Conservation (phyloP, 1,140 invertebrate species). For the Wiebesia pumilae region DNA sequence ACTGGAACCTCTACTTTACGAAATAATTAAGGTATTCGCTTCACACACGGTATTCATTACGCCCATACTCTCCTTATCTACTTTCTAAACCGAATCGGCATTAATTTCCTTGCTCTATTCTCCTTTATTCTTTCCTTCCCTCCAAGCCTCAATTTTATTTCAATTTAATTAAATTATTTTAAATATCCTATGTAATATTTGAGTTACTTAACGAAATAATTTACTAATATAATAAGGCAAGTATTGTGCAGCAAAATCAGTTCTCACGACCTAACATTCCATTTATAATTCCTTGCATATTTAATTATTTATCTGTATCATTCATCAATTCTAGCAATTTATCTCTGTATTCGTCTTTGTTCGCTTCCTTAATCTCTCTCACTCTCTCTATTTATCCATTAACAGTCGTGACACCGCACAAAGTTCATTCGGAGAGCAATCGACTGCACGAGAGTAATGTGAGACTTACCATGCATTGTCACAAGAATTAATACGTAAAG, state of each 20-base stretch:
- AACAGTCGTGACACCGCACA: slow-evolving; percentile 17
- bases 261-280: not conserved
- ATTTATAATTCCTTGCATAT: not conserved
- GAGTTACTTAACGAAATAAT: not conserved
- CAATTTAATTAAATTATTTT: not conserved
- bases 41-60: not conserved
- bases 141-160: not conserved
- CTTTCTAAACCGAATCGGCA: not conserved
- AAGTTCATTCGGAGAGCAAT: slow-evolving; percentile 49
- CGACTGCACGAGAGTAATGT: slow-evolving; percentile 48
- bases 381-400: not conserved
- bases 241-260: not conserved
- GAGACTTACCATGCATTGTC: slow-evolving; percentile 7
- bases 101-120: not conserved
- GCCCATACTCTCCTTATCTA: not conserved
- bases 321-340: slow-evolving; percentile 7
- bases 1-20: not conserved
- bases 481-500: slow-evolving; percentile 19
- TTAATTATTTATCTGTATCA: not conserved
- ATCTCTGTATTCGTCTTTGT: slow-evolving; percentile 15
- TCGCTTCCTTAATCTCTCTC: not conserved
- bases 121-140: not conserved
- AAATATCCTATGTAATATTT: not conserved
- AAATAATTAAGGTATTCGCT: slow-evolving; percentile 17
- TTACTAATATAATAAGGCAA: not conserved